Evolutionary conservation across 2,888 invertebrate genomes (phyloP).

Genomic region (Folsomia manolachei): DNA sequence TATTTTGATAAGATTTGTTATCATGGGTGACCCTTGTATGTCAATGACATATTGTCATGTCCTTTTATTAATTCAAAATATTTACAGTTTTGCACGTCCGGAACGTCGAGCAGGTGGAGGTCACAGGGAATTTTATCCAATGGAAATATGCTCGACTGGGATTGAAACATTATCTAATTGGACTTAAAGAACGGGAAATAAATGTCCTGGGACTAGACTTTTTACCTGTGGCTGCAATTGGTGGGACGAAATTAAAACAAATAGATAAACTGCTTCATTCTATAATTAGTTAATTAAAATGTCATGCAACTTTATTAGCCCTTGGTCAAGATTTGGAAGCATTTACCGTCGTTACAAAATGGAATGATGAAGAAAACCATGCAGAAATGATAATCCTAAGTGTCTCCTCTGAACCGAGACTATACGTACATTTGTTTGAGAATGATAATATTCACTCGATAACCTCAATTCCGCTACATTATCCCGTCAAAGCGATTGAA

Average conservation of each 20-base stretch:
- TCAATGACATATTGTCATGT: too few species aligned
- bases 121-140: constrained; percentile 36
- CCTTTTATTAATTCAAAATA: not conserved
- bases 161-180: constrained; percentile 28
- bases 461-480: constrained; percentile 36
- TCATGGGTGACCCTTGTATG: not conserved
- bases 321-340: constrained; percentile 21
- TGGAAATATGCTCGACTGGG: constrained; percentile 41
- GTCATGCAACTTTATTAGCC: too few species aligned
- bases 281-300: not conserved
- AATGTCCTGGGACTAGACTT: constrained; percentile 30
- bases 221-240: constrained; percentile 20
- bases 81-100: constrained; percentile 36
- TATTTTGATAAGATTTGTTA: not conserved
- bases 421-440: constrained; percentile 23
- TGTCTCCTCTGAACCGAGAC: constrained; percentile 22
- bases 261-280: not conserved
- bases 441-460: constrained; percentile 16
- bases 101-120: constrained; percentile 16
- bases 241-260: constrained; percentile 21
- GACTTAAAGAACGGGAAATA: constrained; percentile 23
- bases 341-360: constrained; percentile 36
- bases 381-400: constrained; percentile 34
- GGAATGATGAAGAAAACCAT: constrained; percentile 31
- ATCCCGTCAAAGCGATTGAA: constrained; percentile 30